phyloP scores from a whole-genome alignment of 2,797 vertebrate species.

The Potorous gilbertii region DNA sequence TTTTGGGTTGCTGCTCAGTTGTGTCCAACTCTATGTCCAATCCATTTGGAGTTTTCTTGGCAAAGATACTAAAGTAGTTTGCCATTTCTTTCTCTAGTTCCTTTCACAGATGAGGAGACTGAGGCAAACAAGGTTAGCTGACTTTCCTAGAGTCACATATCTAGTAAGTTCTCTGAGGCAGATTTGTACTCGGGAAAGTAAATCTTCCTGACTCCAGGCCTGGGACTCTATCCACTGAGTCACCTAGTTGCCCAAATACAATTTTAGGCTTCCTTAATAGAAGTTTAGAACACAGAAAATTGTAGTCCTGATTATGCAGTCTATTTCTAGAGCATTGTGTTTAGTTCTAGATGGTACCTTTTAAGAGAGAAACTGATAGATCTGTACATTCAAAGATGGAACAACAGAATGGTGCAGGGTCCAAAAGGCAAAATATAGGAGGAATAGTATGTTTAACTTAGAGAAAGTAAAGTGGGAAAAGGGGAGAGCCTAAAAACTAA shows the following conservation, averaged over 20 bases:
- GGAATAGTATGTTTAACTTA: neutral
- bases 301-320: neutral
- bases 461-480: neutral
- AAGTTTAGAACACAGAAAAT: neutral
- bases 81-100: neutral
- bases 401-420: neutral
- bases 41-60: neutral
- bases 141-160: neutral
- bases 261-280: neutral
- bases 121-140: neutral
- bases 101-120: neutral
- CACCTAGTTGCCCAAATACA: neutral
- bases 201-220: neutral
- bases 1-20: neutral
- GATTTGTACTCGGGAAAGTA: neutral
- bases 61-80: neutral
- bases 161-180: neutral
- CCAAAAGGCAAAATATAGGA: neutral
- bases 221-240: neutral
- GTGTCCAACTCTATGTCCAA: neutral
- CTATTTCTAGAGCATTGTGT: neutral
- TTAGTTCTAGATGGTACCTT: neutral
- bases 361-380: conserved; percentile 23
- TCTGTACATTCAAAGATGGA: neutral
- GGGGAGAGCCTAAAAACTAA: neutral